Percentiles rank a stretch among this genome's conserved stretches.
Conservation (phyloP, 2,888 invertebrate species). For the Agonopterix heracliana region DNA sequence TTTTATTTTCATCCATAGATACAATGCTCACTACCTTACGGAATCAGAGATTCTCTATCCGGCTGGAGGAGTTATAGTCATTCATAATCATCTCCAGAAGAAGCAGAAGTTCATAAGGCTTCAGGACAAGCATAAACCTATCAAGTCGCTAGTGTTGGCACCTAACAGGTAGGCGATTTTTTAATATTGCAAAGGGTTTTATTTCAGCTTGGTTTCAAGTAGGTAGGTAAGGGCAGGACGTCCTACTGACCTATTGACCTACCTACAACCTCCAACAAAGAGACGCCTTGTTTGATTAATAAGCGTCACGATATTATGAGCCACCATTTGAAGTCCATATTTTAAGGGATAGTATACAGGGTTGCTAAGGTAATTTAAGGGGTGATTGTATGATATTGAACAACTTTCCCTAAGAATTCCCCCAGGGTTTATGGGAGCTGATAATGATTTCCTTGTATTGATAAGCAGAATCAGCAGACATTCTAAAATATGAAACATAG, state of each 20-base stretch:
- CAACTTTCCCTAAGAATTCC: too few species aligned
- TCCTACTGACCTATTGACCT: background rate
- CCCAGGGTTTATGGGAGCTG: too few species aligned
- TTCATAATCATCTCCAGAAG: slow-evolving; percentile 83
- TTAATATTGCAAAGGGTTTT: background rate
- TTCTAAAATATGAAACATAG: too few species aligned
- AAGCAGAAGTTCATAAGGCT: slow-evolving; percentile 84
- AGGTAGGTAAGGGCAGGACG: background rate
- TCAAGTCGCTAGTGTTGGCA: slow-evolving; percentile 78
- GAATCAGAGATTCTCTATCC: slow-evolving; percentile 88
- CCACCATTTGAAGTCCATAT: too few species aligned
- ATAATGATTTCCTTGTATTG: too few species aligned
- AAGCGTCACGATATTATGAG: too few species aligned
- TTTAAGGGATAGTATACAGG: too few species aligned
- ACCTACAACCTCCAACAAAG: too few species aligned
- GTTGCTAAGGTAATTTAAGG: too few species aligned
- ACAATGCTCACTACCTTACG: slow-evolving; percentile 83
- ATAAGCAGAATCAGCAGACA: too few species aligned
- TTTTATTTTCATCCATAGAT: slow-evolving; percentile 51
- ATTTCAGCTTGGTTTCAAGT: background rate
- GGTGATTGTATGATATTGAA: too few species aligned
- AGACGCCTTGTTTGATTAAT: too few species aligned
- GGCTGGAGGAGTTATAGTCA: slow-evolving; percentile 83
- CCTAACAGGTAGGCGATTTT: slow-evolving; percentile 79
- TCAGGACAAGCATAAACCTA: slow-evolving; percentile 78